Percentiles rank a stretch among this genome's conserved stretches.
These are phyloP conservation scores for Mandrillus leucophaeus DNA, from an alignment of 2,113 vertebrate species.

Conservation along the genomic window DNA sequence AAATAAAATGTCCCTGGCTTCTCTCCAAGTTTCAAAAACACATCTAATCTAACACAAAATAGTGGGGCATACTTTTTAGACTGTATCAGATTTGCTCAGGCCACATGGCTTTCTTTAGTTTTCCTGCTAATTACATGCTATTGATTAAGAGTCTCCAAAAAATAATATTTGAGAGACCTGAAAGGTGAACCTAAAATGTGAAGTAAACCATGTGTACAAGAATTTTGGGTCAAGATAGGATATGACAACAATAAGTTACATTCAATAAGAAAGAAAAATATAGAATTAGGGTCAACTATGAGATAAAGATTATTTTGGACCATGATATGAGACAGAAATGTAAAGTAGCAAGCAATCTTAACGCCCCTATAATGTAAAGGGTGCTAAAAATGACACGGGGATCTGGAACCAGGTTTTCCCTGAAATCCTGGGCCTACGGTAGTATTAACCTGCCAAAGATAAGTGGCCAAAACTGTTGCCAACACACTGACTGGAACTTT, in stretches of 20 bases:
- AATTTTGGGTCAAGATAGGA: not conserved
- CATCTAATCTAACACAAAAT: not conserved
- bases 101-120: not conserved
- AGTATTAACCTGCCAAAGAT: not conserved
- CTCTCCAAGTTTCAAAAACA: slow-evolving; percentile 19
- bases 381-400: not conserved
- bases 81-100: not conserved
- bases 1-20: not conserved
- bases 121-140: not conserved
- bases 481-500: not conserved
- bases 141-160: not conserved
- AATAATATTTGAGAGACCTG: not conserved
- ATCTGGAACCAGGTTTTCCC: not conserved
- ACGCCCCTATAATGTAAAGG: not conserved
- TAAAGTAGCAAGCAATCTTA: not conserved
- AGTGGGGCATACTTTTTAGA: not conserved
- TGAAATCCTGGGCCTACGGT: not conserved
- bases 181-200: slow-evolving; percentile 18
- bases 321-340: not conserved
- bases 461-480: not conserved
- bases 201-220: not conserved
- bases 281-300: not conserved
- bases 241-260: not conserved
- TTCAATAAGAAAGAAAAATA: not conserved
- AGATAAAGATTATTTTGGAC: not conserved